A percentile compares a stretch with the other conserved stretches of the same genome.
Conservation (phyloP, 2,888 invertebrate species). For the Ormyrus pomaceus region DNA sequence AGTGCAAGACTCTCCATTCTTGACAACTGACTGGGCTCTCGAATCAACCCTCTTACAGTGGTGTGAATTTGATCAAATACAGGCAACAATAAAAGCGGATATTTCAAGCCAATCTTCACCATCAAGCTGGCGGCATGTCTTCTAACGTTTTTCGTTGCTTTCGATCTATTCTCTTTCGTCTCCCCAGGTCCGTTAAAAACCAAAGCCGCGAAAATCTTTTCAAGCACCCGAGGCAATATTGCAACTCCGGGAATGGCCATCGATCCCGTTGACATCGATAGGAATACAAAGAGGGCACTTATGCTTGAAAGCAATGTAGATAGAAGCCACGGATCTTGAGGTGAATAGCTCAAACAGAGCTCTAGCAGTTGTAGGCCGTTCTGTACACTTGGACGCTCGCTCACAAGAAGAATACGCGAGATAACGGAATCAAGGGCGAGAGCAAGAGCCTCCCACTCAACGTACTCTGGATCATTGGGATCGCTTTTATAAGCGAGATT, state of each 20-base stretch:
- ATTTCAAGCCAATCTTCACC: conserved; percentile 92
- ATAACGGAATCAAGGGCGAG: conserved; percentile 89
- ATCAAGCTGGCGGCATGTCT: conserved; percentile 93
- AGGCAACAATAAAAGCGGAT: conserved; percentile 89
- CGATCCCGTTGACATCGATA: conserved; percentile 91
- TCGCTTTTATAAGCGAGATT: conserved; percentile 72
- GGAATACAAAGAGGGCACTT: conserved; percentile 93
- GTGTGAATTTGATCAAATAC: conserved; percentile 91
- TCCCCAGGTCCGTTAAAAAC: conserved; percentile 84
- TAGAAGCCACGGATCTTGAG: conserved; percentile 87
- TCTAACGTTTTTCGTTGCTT: conserved; percentile 89
- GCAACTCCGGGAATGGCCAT: conserved; percentile 82
- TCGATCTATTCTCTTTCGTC: conserved; percentile 81
- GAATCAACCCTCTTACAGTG: conserved; percentile 84
- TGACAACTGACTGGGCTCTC: conserved; percentile 84
- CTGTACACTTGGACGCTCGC: conserved; percentile 85
- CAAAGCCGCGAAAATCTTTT: conserved; percentile 92
- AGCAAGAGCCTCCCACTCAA: conserved; percentile 91
- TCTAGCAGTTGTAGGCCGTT: conserved; percentile 87
- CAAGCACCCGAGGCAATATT: conserved; percentile 86
- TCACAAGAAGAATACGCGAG: conserved; percentile 84
- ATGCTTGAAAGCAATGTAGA: conserved; percentile 93
- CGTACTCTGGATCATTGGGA: conserved; percentile 82
- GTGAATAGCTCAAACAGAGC: conserved; percentile 85
- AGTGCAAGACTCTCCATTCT: conserved; percentile 90